Evolutionary conservation across 1,140 invertebrate species (phyloP).

Genomic region (Zaprionus tsacasi): DNA sequence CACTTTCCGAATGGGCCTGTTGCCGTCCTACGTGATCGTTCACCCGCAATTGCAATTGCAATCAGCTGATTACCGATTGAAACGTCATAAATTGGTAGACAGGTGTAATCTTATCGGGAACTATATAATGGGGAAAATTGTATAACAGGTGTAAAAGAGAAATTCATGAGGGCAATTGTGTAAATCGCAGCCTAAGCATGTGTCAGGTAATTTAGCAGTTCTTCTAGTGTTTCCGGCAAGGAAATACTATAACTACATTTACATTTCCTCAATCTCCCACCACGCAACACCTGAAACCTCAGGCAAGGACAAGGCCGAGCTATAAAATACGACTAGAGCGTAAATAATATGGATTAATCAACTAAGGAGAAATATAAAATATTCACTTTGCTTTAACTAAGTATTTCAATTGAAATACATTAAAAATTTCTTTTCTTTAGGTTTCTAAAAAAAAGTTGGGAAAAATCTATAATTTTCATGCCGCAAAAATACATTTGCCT

Average conservation of each 20-base stretch:
- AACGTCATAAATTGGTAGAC: constrained; percentile 22
- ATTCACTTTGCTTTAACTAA: neutral
- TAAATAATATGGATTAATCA: neutral
- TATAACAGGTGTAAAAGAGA: constrained; percentile 24
- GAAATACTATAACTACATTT: constrained; percentile 1
- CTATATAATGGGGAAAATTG: constrained; percentile 5
- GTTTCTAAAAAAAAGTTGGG: constrained; percentile 25
- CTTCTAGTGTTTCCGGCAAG: neutral
- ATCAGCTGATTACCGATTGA: constrained; percentile 25
- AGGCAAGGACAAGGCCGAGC: constrained; percentile 17
- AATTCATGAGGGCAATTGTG: constrained; percentile 10
- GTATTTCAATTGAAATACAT: neutral
- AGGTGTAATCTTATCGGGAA: constrained; percentile 22
- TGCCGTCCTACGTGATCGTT: constrained; percentile 58
- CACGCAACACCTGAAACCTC: neutral
- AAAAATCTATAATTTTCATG: constrained; percentile 72
- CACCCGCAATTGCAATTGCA: constrained; percentile 24
- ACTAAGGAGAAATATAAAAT: neutral
- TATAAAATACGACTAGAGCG: neutral
- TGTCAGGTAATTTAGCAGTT: neutral
- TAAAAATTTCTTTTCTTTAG: neutral
- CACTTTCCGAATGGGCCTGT: neutral
- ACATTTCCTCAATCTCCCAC: no score
- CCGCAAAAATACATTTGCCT: constrained; percentile 19
- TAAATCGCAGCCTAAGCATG: neutral